Percentiles rank a stretch among this genome's conserved stretches.
Conservation (phyloP, 2,797 vertebrate genomes). For the Bucorvus abyssinicus region DNA sequence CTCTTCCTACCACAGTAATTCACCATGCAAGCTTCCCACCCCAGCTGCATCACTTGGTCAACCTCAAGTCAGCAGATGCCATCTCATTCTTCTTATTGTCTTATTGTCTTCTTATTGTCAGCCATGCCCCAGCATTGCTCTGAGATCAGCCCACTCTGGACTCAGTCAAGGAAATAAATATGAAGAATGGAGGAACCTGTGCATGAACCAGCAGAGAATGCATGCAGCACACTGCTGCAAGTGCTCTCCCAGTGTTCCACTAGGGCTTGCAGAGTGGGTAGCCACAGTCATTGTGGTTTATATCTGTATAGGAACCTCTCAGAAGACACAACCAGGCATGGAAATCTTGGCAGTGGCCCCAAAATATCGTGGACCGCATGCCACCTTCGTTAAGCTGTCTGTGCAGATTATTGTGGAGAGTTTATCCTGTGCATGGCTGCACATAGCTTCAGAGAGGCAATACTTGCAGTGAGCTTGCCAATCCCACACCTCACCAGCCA, state of each 20-base stretch:
- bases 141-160: not conserved
- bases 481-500: not conserved
- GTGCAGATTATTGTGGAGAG: not conserved
- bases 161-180: not conserved
- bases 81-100: too few species aligned
- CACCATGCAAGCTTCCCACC: too few species aligned
- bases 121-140: not conserved
- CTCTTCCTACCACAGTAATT: too few species aligned
- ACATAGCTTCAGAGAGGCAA: not conserved
- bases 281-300: not conserved
- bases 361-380: not conserved
- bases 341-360: not conserved
- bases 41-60: too few species aligned
- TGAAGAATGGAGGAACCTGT: not conserved
- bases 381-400: not conserved
- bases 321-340: not conserved
- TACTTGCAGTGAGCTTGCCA: not conserved
- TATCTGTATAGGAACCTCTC: not conserved
- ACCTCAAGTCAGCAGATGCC: too few species aligned
- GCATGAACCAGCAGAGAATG: not conserved
- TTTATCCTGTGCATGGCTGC: not conserved
- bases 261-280: not conserved
- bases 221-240: not conserved
- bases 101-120: too few species aligned
- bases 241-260: not conserved